These are phyloP conservation scores for Hydroisotoma schaefferi DNA, from an alignment of 2,888 invertebrate genomes.

Conservation along the genomic window DNA sequence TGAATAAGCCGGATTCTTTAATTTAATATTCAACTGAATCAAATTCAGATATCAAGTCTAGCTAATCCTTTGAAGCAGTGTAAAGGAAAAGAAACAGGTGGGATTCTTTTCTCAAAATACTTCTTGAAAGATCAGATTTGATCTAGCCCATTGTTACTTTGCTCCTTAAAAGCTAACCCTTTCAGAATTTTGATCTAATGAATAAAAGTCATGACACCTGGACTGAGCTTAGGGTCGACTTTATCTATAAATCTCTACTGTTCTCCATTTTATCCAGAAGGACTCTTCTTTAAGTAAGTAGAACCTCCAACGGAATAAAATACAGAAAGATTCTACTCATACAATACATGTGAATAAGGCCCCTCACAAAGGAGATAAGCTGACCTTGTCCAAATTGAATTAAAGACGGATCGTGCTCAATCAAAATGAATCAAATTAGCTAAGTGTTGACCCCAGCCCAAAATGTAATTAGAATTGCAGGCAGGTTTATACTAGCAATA, in stretches of 20 bases:
- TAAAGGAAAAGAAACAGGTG: conserved; percentile 16
- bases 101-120: conserved; percentile 1
- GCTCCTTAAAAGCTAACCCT: background rate
- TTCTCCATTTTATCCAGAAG: background rate
- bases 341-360: background rate
- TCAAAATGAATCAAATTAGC: conserved; percentile 9
- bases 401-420: background rate
- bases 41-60: no score
- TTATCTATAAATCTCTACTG: conserved; percentile 3
- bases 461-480: conserved; percentile 4
- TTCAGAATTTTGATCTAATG: background rate
- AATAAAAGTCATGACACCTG: conserved; percentile 1
- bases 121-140: background rate
- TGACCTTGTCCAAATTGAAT: conserved; percentile 16
- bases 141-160: background rate
- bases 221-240: background rate
- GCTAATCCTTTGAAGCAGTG: no score
- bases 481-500: background rate
- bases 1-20: background rate
- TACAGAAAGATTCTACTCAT: background rate
- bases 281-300: no score
- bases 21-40: no score
- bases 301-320: no score
- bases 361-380: conserved; percentile 12
- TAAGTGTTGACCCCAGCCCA: background rate